phyloP scores from a whole-genome alignment of 2,113 vertebrate genomes.

The Alces alces region DNA sequence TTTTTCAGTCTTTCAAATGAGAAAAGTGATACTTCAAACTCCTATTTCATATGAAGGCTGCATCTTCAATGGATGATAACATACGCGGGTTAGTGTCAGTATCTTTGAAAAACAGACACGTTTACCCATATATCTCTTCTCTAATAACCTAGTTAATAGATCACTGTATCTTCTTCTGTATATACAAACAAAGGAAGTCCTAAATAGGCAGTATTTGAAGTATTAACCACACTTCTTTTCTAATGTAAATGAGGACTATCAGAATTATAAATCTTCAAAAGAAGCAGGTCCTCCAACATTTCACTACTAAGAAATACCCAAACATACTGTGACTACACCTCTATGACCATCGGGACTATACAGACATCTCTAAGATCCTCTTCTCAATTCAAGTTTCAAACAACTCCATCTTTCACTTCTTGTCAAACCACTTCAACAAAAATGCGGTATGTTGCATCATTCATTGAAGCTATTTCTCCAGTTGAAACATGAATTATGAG shows the following conservation, averaged over 20 bases:
- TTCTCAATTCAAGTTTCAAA: background rate
- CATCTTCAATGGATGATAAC: background rate
- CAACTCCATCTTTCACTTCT: background rate
- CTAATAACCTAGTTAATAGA: background rate
- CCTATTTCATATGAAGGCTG: background rate
- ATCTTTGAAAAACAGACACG: background rate
- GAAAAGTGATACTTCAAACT: background rate
- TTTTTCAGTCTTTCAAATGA: constrained; percentile 17
- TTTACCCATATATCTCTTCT: background rate
- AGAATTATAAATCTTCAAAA: background rate
- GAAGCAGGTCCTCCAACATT: background rate
- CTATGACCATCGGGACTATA: background rate
- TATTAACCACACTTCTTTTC: background rate
- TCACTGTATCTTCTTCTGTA: background rate
- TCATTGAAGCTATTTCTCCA: constrained; percentile 43
- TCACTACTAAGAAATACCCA: background rate
- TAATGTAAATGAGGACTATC: constrained; percentile 12
- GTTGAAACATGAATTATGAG: constrained; percentile 65
- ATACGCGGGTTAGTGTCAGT: background rate
- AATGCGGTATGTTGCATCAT: constrained; percentile 49
- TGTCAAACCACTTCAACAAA: constrained; percentile 38
- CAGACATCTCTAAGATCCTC: background rate
- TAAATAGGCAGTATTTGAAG: background rate
- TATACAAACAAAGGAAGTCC: background rate
- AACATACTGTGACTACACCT: too few relatives aligned